A percentile compares a stretch with the other conserved stretches of the same genome.
These are phyloP conservation scores for Thymelicus acteon DNA, from an alignment of 2,888 invertebrate genomes.

Conservation along the genomic window DNA sequence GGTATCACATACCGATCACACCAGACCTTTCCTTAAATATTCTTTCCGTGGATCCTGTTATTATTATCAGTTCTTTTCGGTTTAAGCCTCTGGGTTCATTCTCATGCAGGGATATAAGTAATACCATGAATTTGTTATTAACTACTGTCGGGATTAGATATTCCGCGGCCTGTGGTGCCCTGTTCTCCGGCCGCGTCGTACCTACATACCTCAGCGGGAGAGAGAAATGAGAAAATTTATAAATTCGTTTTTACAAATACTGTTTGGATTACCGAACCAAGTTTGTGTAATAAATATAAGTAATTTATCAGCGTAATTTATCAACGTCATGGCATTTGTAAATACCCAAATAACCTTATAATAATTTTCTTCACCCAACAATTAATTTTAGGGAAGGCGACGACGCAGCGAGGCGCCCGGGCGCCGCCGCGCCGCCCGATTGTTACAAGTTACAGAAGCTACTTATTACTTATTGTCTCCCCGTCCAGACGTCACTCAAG, in stretches of 20 bases:
- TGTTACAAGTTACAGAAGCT: neutral
- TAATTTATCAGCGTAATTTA: conserved; percentile 6
- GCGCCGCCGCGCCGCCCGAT: neutral
- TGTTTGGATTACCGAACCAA: neutral
- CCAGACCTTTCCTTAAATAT: no score
- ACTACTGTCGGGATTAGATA: no score
- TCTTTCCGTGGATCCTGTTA: no score
- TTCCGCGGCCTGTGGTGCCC: no score
- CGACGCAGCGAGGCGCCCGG: neutral
- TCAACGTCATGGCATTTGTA: conserved; percentile 11
- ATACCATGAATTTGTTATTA: no score
- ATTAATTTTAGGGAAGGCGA: conserved; percentile 19
- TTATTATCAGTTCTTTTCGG: no score
- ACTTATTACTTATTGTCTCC: neutral
- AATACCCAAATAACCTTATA: conserved; percentile 12
- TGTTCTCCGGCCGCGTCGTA: no score
- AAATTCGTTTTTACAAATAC: no score
- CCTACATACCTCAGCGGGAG: no score
- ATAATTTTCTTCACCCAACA: conserved; percentile 4
- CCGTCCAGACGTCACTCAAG: neutral
- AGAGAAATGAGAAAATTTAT: neutral
- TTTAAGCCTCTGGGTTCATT: no score
- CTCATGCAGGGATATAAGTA: no score
- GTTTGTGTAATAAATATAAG: conserved; percentile 2
- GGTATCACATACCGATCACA: no score